Evolutionary conservation across 2,113 vertebrate species (phyloP), one percentile per base, ranked within the genome.

Genomic region (Chloropsis hardwickii): DNA sequence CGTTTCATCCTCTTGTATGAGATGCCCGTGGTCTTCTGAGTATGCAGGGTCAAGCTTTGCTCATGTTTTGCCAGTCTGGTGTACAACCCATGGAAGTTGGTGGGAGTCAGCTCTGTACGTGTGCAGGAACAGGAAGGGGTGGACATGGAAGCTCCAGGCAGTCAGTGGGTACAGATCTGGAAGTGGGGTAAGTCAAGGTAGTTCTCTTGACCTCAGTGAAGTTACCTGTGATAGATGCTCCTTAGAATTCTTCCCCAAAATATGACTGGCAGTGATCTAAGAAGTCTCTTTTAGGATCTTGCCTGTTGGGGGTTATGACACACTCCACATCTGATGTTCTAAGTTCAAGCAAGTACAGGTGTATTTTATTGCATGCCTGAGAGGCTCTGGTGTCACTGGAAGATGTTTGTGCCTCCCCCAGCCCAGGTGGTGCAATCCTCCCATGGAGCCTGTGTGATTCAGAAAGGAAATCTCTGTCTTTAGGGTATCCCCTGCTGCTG

Each of bases 191-290:
- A 61, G 27, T 66, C 50, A 48, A 10, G 14, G 42, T 48, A 23
- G 21, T 56, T 70, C 21, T 73, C 17, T 48, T 61, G n/a, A 67
- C 54, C 12, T 77, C 44, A 29, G 0, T 70, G 45, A 60, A 61
- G 31, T 67, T 16, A 35, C 17, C 44, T 0, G 0, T 54, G 35
- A 14, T 64, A 47, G 57, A 57, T 53, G 16, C 31, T 5, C 2
- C 4, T 4, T 74, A 13, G 16, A 74, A 44, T 85, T 81, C 51
- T 72, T 85, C 31, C 28, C 37, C 7, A 50, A 25, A 90, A 51
- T 24, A 17, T 22, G 28, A 15, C 11, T 48, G 40, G 18, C 25
- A 57, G 27, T 5, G 14, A 40, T 85, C 13, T 70, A 57, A 81
- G 17, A 51, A 16, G 31, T 33, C 10, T 79, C 47, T 19, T 77